Evolutionary conservation across 2,113 vertebrate species (phyloP), one percentile per base, ranked within the genome.

Genomic region (Cavia aperea): DNA sequence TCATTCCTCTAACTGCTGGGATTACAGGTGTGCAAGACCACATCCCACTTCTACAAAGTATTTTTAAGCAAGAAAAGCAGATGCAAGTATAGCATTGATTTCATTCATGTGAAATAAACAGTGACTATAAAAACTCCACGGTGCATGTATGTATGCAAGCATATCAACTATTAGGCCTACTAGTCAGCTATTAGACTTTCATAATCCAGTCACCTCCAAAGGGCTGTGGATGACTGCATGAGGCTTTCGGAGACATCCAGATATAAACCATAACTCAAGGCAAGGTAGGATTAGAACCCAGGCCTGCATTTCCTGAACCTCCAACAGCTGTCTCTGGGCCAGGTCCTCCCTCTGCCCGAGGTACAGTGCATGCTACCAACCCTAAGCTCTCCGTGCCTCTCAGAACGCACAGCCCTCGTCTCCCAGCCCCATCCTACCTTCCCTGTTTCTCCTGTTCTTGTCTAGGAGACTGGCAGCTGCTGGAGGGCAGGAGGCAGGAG

Each of bases 101-200:
- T 65, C 36, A 90, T 90, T 84, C 83, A 54, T 5, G 2, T 60
- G 60, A 95, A 90, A 89, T 73, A 89, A 78, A 63, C n/a, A 78
- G 73, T 83, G 93, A 54, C 36, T n/a, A 77, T 56, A n/a, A 89
- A 58, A 36, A 31, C 39, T 36, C 31, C 21, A 4, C 33, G 14
- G 66, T 63, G 54, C 6, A n/a, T 16, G 4, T 29, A 21, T 66
- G 19, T 19, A 29, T 72, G 65, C 81, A 77, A 49, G 23, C 54
- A 54, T 92, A 23, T 82, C 70, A 90, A 70, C 73, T 86, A 54
- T 60, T 60, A 60, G 58, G 18, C 58, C 58, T 60, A 60, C 16
- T 60, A 60, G 58, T 70, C 33, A 70, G 39, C 23, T 75, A 43
- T 24, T 75, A 6, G 39, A 23, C 72, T 23, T 43, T 75, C 72